These are phyloP conservation scores for Arbacia lixula DNA, from an alignment of 53 echinoderm and acorn worm genomes.

Conservation along the genomic window DNA sequence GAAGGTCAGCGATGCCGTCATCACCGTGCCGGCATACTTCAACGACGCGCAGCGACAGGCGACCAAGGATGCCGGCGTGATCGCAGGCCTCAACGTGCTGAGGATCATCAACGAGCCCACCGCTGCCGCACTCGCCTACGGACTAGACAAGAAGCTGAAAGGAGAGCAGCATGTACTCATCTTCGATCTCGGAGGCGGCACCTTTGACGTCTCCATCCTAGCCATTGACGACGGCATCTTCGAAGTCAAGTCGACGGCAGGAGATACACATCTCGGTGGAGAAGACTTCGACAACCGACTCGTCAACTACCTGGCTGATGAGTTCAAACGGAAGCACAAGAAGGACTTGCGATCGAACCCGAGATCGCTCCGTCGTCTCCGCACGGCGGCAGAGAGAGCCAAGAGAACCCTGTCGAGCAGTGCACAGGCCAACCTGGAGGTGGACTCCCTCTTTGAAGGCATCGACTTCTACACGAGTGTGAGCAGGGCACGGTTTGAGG, in stretches of 20 bases:
- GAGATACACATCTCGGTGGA: slow-evolving; percentile 94
- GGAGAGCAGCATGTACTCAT: slow-evolving; percentile 81
- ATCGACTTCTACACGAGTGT: slow-evolving; percentile 87
- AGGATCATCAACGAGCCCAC: slow-evolving; percentile 97
- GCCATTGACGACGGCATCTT: slow-evolving; percentile 91
- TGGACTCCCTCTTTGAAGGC: slow-evolving; percentile 91
- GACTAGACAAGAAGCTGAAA: slow-evolving; percentile 86
- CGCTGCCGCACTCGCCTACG: slow-evolving; percentile 96
- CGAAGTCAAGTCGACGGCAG: slow-evolving; percentile 89
- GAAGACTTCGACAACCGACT: slow-evolving; percentile 93
- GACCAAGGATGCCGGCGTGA: slow-evolving; percentile 94
- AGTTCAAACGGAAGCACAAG: slow-evolving; percentile 86
- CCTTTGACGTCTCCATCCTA: slow-evolving; percentile 90
- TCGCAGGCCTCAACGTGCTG: slow-evolving; percentile 90
- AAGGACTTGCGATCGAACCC: slow-evolving; percentile 78
- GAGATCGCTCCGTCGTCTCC: slow-evolving; percentile 77
- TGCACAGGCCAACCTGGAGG: slow-evolving; percentile 85
- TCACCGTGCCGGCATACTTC: slow-evolving; percentile 95
- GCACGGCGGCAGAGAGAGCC: slow-evolving; percentile 93
- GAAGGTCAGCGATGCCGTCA: slow-evolving; percentile 81
- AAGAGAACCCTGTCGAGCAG: slow-evolving; percentile 93
- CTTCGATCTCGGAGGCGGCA: slow-evolving; percentile 91
- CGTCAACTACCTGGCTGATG: slow-evolving; percentile 73
- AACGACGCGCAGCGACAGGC: slow-evolving; percentile 87
- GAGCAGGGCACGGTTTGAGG: slow-evolving; percentile 90